Evolutionary conservation across 2,888 invertebrate genomes (phyloP).

Genomic region (Dorcus hopei): DNA sequence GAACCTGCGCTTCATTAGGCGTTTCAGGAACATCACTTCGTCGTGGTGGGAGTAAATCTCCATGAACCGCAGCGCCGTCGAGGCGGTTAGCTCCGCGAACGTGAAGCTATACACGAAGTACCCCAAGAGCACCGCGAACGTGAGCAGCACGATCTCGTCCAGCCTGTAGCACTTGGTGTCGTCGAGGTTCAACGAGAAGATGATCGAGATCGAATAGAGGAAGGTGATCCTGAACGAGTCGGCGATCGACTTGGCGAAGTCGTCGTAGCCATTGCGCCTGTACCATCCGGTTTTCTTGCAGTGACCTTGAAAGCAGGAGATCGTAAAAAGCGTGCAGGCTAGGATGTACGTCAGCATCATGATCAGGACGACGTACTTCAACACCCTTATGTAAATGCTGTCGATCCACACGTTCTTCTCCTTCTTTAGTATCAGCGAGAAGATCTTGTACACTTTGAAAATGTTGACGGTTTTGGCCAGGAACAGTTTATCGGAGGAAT

Average conservation of each 20-base stretch:
- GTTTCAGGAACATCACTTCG: slow-evolving; percentile 52
- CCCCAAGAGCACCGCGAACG: slow-evolving; percentile 9
- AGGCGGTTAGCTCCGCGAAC: slow-evolving; percentile 19
- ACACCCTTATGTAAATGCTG: slow-evolving; percentile 12
- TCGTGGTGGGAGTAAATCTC: slow-evolving; percentile 44
- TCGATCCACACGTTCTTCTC: slow-evolving; percentile 16
- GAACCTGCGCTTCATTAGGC: slow-evolving; percentile 53
- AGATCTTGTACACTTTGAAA: slow-evolving; percentile 20
- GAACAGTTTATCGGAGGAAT: not conserved
- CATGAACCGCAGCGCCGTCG: slow-evolving; percentile 9
- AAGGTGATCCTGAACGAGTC: not conserved
- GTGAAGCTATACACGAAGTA: slow-evolving; percentile 20
- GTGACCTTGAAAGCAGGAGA: slow-evolving; percentile 11
- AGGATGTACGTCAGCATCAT: slow-evolving; percentile 12
- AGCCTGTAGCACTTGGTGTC: slow-evolving; percentile 1
- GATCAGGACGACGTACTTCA: slow-evolving; percentile 17
- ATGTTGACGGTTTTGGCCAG: slow-evolving; percentile 6
- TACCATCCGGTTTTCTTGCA: slow-evolving; percentile 20
- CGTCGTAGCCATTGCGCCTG: not conserved
- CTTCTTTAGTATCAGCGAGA: slow-evolving; percentile 13
- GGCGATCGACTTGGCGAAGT: not conserved
- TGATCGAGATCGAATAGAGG: slow-evolving; percentile 6
- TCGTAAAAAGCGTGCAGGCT: slow-evolving; percentile 15
- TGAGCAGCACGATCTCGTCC: slow-evolving; percentile 6
- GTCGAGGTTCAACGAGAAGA: slow-evolving; percentile 6